Conservation (phyloP, 2,113 vertebrate genomes). For the Rostratula benghalensis region DNA sequence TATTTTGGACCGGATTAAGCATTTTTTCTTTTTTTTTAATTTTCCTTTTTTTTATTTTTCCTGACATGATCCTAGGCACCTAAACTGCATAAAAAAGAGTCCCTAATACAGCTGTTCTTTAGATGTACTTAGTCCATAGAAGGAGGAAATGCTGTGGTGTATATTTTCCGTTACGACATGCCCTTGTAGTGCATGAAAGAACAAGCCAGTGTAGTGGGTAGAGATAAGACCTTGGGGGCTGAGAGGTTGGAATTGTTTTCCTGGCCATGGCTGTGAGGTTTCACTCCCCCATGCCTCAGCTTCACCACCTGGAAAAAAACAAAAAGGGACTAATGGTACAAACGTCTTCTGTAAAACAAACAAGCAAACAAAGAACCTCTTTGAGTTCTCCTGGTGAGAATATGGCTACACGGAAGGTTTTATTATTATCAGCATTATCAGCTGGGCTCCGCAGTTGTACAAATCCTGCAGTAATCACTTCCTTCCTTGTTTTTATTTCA, state of each 20-base stretch:
- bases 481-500: conserved; percentile 48
- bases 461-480: conserved; percentile 43
- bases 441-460: not conserved
- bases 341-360: conserved; percentile 3
- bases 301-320: conserved; percentile 31
- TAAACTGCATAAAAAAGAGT: not conserved
- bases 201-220: not conserved
- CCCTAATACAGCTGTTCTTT: not conserved
- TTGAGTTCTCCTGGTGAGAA: conserved; percentile 25
- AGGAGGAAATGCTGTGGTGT: not conserved
- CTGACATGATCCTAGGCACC: not conserved
- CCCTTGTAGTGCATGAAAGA: not conserved
- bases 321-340: not conserved
- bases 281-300: not conserved
- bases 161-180: not conserved
- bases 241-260: not conserved
- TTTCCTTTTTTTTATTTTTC: accelerated
- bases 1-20: not conserved
- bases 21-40: too few species aligned
- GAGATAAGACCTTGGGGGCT: not conserved
- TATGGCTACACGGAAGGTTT: not conserved
- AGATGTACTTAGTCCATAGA: not conserved
- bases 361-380: conserved; percentile 20
- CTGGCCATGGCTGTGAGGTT: not conserved
- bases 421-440: conserved; percentile 6